Evolutionary conservation across 1,140 invertebrate species (phyloP).

Genomic region (Eueides isabella): DNA sequence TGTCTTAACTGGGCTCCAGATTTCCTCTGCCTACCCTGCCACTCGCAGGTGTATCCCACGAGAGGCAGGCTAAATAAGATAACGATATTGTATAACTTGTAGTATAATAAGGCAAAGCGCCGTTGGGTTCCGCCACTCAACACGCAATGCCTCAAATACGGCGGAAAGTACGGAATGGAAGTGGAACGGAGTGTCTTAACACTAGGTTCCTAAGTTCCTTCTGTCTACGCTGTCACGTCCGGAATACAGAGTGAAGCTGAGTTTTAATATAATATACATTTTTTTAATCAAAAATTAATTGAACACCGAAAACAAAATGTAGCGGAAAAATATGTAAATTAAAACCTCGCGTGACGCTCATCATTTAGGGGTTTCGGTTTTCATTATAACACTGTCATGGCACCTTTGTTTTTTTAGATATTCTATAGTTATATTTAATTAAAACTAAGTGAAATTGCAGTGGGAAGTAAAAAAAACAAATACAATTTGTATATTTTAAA

Average conservation of each 20-base stretch:
- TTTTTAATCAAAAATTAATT: no score
- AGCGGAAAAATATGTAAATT: neutral
- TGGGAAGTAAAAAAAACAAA: neutral
- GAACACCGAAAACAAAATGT: neutral
- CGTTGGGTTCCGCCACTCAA: no score
- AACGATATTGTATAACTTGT: no score
- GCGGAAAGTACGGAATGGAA: no score
- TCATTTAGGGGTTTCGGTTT: slow-evolving; percentile 2
- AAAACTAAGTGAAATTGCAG: neutral
- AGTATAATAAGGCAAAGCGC: no score
- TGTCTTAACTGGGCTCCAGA: neutral
- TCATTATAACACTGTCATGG: slow-evolving; percentile 8
- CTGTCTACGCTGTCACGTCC: neutral
- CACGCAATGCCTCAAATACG: no score
- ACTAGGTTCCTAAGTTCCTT: neutral
- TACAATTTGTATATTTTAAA: neutral
- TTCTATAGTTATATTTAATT: neutral
- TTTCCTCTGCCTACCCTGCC: neutral
- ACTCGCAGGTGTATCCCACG: no score
- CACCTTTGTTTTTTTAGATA: neutral
- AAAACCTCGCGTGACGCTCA: neutral
- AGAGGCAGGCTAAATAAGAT: no score
- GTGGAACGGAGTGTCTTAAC: neutral
- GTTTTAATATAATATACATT: no score
- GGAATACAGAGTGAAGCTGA: neutral